Evolutionary conservation across 2,113 vertebrate genomes (phyloP).

Genomic region (Aspiorhynchus laticeps): DNA sequence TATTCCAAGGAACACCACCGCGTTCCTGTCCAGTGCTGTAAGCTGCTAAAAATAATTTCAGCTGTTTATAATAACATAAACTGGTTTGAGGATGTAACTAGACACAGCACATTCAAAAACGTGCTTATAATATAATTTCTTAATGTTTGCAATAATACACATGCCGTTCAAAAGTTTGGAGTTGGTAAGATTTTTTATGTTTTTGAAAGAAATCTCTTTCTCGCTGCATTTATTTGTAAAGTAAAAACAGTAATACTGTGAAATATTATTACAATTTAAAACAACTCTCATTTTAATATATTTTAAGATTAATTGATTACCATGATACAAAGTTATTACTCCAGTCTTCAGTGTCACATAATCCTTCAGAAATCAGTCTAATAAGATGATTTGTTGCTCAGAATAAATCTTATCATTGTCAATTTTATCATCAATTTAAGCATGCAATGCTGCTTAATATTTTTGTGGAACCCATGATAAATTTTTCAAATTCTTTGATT

Average conservation of each 20-base stretch:
- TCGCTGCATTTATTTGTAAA: too few species aligned
- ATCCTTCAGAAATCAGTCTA: not conserved
- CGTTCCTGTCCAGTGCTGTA: slow-evolving; percentile 33
- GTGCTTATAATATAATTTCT: not conserved
- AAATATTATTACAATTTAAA: not conserved
- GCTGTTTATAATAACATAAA: not conserved
- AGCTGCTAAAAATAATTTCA: not conserved
- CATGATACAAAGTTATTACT: not conserved
- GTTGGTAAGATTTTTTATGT: not conserved
- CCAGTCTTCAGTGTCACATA: not conserved
- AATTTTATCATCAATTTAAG: not conserved
- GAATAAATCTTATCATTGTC: not conserved
- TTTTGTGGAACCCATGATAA: not conserved
- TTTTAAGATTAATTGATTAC: not conserved
- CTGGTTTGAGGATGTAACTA: not conserved
- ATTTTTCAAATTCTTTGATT: not conserved
- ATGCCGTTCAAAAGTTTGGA: too few species aligned
- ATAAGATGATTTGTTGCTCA: not conserved
- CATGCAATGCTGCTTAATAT: not conserved
- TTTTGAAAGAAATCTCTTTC: not conserved
- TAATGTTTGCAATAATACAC: too few species aligned
- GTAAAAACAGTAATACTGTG: not conserved
- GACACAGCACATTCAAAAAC: not conserved
- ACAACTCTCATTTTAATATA: not conserved
- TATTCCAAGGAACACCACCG: slow-evolving; percentile 29